These are phyloP conservation scores for Illadopsis cleaveri DNA, from an alignment of 2,113 vertebrate genomes.

Conservation along the genomic window DNA sequence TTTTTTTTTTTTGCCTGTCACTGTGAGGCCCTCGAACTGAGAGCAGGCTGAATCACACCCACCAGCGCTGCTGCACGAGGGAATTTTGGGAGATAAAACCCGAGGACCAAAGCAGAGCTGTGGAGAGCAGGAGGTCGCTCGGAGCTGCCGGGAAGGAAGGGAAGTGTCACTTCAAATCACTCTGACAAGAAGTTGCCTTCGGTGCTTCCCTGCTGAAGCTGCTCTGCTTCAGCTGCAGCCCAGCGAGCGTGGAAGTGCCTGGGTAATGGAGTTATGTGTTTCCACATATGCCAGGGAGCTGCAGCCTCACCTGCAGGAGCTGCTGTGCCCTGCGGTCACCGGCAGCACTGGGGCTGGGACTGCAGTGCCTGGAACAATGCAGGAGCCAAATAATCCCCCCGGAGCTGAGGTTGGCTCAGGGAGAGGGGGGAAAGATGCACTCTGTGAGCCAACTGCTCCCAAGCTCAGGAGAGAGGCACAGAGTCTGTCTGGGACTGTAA, in stretches of 20 bases:
- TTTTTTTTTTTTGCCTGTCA: neutral
- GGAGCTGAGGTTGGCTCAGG: neutral
- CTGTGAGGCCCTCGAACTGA: neutral
- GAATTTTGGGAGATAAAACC: neutral
- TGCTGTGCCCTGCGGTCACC: neutral
- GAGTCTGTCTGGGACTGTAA: rapidly evolving
- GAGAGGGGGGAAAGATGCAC: neutral
- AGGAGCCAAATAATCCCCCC: neutral
- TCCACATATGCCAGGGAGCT: neutral
- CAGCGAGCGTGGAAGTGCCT: neutral
- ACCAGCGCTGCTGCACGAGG: neutral
- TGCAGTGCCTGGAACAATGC: too few relatives aligned
- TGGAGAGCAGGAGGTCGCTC: neutral
- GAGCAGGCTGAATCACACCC: neutral
- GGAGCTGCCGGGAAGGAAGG: neutral
- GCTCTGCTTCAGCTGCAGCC: neutral
- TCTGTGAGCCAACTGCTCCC: rapidly evolving
- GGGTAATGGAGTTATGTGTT: neutral
- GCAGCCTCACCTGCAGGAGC: neutral
- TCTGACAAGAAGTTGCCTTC: neutral
- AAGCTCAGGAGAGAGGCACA: neutral
- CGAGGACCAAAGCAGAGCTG: neutral
- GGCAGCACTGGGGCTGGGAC: rapidly evolving
- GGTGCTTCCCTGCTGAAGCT: neutral
- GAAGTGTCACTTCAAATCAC: neutral